These are phyloP conservation scores for Oryzias celebensis DNA, from an alignment of 2,113 vertebrate species.

Conservation along the genomic window DNA sequence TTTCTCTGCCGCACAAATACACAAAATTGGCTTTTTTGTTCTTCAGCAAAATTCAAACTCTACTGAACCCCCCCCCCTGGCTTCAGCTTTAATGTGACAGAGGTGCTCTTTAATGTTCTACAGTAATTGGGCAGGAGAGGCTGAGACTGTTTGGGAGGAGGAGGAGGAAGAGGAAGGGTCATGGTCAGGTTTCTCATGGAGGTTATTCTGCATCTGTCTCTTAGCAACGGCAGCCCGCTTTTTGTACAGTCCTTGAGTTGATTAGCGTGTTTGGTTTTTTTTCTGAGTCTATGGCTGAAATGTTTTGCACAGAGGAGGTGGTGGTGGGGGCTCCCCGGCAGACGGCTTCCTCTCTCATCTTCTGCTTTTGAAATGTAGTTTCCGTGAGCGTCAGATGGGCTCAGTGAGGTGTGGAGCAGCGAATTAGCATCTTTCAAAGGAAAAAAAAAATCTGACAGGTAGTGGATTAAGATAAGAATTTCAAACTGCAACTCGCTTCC, in stretches of 20 bases:
- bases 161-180: slow-evolving; percentile 82
- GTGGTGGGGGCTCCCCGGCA: slow-evolving; percentile 47
- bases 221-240: slow-evolving; percentile 92
- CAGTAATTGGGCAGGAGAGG: slow-evolving; percentile 91
- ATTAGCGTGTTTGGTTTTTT: slow-evolving; percentile 73
- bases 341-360: slow-evolving; percentile 46
- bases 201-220: slow-evolving; percentile 95
- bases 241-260: slow-evolving; percentile 92
- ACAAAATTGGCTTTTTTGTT: slow-evolving; percentile 1
- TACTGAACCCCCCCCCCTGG: slow-evolving; percentile 12
- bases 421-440: slow-evolving; percentile 27
- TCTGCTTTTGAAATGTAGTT: slow-evolving; percentile 49
- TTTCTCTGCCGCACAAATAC: neutral
- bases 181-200: slow-evolving; percentile 89
- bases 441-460: slow-evolving; percentile 8
- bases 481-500: neutral
- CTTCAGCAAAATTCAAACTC: slow-evolving; percentile 29
- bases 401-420: slow-evolving; percentile 46
- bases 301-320: slow-evolving; percentile 71
- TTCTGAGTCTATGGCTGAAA: slow-evolving; percentile 10
- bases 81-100: slow-evolving; percentile 61
- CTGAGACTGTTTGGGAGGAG: slow-evolving; percentile 83
- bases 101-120: slow-evolving; percentile 71
- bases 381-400: slow-evolving; percentile 48
- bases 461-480: neutral